Evolutionary conservation across 2,888 invertebrate genomes (phyloP).

Genomic region (Atethmia centrago): DNA sequence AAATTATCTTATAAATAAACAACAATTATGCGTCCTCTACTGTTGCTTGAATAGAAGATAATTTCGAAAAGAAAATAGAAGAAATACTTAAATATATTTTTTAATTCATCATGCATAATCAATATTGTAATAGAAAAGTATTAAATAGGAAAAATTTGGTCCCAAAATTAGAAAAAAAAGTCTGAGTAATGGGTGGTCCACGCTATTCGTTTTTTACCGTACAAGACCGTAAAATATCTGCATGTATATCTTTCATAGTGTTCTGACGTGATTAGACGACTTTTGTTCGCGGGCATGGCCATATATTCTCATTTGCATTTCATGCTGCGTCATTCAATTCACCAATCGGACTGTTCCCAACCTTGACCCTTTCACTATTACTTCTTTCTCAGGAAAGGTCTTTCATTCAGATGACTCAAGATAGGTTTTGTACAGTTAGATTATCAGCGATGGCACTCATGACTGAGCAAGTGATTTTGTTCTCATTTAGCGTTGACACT

Average conservation of each 20-base stretch:
- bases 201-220: not conserved
- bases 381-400: not conserved
- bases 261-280: constrained; percentile 1
- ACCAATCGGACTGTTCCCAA: constrained; percentile 13
- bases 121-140: constrained; percentile 6
- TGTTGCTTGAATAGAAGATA: constrained; percentile 76
- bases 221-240: not conserved
- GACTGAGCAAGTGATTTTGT: constrained; percentile 18
- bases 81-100: constrained; percentile 3
- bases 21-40: constrained; percentile 81
- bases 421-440: constrained; percentile 1
- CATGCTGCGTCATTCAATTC: constrained; percentile 1
- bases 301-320: not conserved
- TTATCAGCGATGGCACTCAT: constrained; percentile 11
- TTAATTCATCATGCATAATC: constrained; percentile 52
- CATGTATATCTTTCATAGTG: not conserved
- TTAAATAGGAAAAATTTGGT: constrained; percentile 19
- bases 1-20: constrained; percentile 74
- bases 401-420: constrained; percentile 14
- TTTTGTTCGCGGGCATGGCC: not conserved
- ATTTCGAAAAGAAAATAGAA: constrained; percentile 67
- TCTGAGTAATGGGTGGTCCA: not conserved
- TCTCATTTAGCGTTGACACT: constrained; percentile 17
- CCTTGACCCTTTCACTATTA: not conserved
- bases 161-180: not conserved